Conservation (phyloP, 2,888 invertebrate genomes). For the Alviniconcha strummeri region DNA sequence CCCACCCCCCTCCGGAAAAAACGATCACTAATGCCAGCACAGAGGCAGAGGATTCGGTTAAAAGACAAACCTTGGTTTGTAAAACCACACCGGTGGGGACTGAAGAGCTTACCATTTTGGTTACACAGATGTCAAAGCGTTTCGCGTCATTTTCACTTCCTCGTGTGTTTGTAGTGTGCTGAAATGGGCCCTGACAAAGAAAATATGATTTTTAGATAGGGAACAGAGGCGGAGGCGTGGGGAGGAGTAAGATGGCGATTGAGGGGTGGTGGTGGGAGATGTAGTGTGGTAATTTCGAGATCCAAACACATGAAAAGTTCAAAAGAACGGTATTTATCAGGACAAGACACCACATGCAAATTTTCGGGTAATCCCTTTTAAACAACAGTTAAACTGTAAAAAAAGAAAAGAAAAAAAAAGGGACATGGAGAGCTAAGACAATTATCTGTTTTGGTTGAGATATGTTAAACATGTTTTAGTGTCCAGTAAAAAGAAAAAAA, state of each 20-base stretch:
- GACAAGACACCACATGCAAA: too few species aligned
- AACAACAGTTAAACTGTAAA: too few species aligned
- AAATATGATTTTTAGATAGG: constrained; percentile 14
- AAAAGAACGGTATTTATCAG: neutral
- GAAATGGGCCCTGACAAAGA: constrained; percentile 19
- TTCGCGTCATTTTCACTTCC: neutral
- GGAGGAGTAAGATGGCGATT: neutral
- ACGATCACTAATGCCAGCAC: constrained; percentile 4
- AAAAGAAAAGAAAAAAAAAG: too few species aligned
- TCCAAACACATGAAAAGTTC: neutral
- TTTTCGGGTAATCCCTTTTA: too few species aligned
- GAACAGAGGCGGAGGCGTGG: neutral
- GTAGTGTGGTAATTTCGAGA: too few species aligned
- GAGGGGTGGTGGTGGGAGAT: too few species aligned
- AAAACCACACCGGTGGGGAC: constrained; percentile 7
- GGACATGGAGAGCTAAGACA: too few species aligned
- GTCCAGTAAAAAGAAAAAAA: too few species aligned
- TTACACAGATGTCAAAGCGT: constrained; percentile 12
- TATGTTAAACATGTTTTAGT: too few species aligned
- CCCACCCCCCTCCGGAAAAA: neutral
- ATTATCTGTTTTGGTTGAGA: too few species aligned
- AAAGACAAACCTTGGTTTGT: constrained; percentile 14
- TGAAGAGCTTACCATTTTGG: constrained; percentile 9
- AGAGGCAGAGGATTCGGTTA: neutral
- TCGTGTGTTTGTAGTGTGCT: constrained; percentile 17